phyloP scores from a whole-genome alignment of 2,797 vertebrate genomes.

The Erpetoichthys calabaricus region DNA sequence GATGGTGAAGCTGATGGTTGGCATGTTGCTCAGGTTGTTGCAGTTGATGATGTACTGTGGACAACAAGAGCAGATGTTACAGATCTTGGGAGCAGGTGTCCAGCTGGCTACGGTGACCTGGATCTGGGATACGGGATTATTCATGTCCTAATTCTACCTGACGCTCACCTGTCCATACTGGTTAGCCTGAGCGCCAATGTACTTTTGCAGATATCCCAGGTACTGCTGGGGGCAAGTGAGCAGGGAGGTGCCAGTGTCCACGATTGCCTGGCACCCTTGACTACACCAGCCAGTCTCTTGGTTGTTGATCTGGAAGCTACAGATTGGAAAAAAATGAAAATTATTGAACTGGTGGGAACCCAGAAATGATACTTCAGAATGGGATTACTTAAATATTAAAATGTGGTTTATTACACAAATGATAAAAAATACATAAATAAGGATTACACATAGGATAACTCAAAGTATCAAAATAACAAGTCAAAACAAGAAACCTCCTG shows the following conservation, averaged over 20 bases:
- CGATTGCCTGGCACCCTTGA: constrained; percentile 20
- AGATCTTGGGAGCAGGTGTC: no score
- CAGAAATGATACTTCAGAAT: no score
- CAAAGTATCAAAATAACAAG: no score
- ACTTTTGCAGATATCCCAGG: constrained; percentile 17
- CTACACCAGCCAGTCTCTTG: constrained; percentile 17
- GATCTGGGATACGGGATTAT: no score
- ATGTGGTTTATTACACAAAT: no score
- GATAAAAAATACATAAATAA: no score
- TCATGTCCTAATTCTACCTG: no score
- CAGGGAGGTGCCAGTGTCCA: constrained; percentile 23
- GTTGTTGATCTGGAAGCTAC: background rate
- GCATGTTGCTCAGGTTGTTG: constrained; percentile 28
- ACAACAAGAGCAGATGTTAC: constrained; percentile 10
- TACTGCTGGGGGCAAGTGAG: constrained; percentile 16
- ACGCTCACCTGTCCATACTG: constrained; percentile 11
- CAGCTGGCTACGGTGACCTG: no score
- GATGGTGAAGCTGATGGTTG: constrained; percentile 46
- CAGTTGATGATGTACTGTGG: constrained; percentile 47
- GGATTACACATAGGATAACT: no score
- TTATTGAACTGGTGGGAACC: no score
- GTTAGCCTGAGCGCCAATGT: constrained; percentile 11
- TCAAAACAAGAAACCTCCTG: no score
- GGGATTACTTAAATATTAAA: no score
- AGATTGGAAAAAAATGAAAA: background rate